Evolutionary conservation across 92 coral and sea anemone genomes (phyloP).

Genomic region (Actinernus sp.): DNA sequence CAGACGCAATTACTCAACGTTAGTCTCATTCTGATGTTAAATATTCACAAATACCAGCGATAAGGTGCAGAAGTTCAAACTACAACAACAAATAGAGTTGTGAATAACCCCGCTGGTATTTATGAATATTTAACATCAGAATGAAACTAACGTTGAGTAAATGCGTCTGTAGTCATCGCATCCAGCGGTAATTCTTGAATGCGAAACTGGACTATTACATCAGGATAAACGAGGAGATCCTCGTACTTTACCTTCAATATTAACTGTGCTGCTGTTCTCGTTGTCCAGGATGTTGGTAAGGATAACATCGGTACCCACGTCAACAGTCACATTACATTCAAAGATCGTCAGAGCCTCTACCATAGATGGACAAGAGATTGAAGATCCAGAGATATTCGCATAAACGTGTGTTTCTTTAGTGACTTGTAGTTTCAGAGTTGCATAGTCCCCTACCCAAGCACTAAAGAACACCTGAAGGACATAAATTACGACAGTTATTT

Average conservation of each 20-base stretch:
- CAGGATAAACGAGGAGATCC: no score
- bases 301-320: constrained; percentile 40
- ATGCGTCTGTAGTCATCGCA: no score
- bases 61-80: no score
- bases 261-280: not conserved
- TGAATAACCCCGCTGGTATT: no score
- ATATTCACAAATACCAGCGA: no score
- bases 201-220: no score
- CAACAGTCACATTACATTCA: constrained; percentile 15
- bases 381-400: constrained; percentile 11
- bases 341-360: constrained; percentile 37
- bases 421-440: constrained; percentile 28
- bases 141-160: no score
- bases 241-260: not conserved
- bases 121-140: no score
- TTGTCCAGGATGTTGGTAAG: not conserved
- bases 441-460: constrained; percentile 60
- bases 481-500: not conserved
- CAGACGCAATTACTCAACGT: no score
- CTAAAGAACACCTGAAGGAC: constrained; percentile 36
- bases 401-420: constrained; percentile 6
- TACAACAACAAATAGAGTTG: no score
- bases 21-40: no score
- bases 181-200: no score
- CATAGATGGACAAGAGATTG: constrained; percentile 17